Evolutionary conservation across 2,888 invertebrate species (phyloP), one percentile per base, ranked within the genome.

Genomic region (Autographa pulchrina): DNA sequence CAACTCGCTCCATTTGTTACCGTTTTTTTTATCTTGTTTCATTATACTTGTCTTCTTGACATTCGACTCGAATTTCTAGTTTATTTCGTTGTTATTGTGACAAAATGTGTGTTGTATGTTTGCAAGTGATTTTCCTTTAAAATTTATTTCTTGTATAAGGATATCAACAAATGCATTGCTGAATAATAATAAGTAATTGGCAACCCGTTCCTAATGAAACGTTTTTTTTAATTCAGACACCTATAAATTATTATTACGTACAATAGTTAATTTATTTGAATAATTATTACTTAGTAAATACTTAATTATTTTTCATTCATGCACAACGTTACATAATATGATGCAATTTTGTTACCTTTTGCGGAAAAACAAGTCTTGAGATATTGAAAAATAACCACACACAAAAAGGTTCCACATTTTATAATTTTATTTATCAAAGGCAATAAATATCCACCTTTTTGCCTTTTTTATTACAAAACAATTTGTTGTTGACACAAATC

Each of bases 1-100:
- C 20, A 52, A 43, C 60, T 2, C 16, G 38, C 25, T 52, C 20
- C 38, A 48, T 66, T 48, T 59, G 59, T 48, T 48, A 31, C 48
- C 43, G n/a, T 18, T 35, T 65, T n/a, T 25, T 60, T 16, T 13
- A 59, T 43, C 59, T 43, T 31, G 59, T 59, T 65, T 59, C 58
- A 20, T 66, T n/a, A 18, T 31, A 20, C 48, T 35, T 18, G 25
- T 20, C 35, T 20, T 58, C 9, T 38, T 67, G 20, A 61, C 61
- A 38, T 25, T 61, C 6, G 35, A 67, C 20, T 67, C 11, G 35
- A 35, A 52, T 16, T 48, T 48, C 13, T 32, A 35, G 35, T 48
- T 32, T 11, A 66, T 35, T 20, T 60, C 18, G 7, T 48, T 59
- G 54, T 56, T 56, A 25, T 56, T n/a, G 8, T 48, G 18, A 6